Base-by-base conservation (phyloP, 2,888 invertebrate genomes). In the Heterodera filipjevi region DNA sequence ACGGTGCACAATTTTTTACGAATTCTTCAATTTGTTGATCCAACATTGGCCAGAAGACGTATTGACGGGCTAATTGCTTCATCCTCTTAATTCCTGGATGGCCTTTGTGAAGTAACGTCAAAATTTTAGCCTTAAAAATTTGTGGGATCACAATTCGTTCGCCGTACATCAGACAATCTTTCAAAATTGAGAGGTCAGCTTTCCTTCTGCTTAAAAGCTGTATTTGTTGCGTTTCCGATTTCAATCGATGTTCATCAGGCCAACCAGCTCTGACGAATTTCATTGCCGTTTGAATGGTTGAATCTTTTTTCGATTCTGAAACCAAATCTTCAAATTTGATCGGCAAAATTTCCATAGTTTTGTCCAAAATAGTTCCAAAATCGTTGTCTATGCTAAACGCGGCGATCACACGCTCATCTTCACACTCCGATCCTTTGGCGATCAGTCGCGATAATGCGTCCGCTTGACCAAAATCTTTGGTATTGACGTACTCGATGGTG, bases 381-480 rank as follows among this genome's bases (percentile, higher is more conserved):
- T 49, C 59, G 3, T 19, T 33, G 1, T 72, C 72, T 5, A 72
- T 22, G 6, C 44, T 44, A 8, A 72, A 32, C 6, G 59, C 5
- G 5, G 75, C 75, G 16, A 76, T 35, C 27, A 76, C 76, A 3
- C 33, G 14, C 3, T 76, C 71, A 6, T 76, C 68, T 66, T 76
- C 76, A 16, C 14, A 0, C 6, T 32, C 8, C 5, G 5, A 12
- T 10, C n/a, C 19, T 22, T 75, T 75, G 33, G 53, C 59, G 44
- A 83, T 77, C 16, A 88, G 77, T 2, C 89, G 77, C 6, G 88
- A 89, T 16, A 90, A 82, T 16, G 83, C 84, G 82, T 90, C 89
- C 27, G 87, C 89, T 79, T 90, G 87, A 2, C 85, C 87, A 82
- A 89, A 89, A 3, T 83, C 73, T 0, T 73, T 66, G 0, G 88